Percentiles rank a stretch among this genome's conserved stretches.
Evolutionary conservation across 2,797 vertebrate genomes (phyloP).

Genomic region (Melanotaenia trifasciata): DNA sequence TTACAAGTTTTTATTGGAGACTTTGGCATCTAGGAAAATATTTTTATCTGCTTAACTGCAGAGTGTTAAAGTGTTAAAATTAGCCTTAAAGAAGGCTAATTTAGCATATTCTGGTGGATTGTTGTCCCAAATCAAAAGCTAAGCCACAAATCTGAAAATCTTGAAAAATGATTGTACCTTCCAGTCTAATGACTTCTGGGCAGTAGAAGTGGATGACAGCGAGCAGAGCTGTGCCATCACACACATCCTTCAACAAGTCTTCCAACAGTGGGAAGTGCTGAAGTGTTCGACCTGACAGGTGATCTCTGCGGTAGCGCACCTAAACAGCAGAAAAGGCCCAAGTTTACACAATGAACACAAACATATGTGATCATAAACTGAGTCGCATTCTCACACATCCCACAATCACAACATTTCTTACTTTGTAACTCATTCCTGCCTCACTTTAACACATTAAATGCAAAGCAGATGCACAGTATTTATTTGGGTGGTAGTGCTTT

Average conservation of each 20-base stretch:
- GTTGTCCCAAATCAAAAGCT: not conserved
- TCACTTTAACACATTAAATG: constrained; percentile 17
- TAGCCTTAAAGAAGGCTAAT: not conserved
- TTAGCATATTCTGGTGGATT: not conserved
- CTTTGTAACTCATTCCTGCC: constrained; percentile 1
- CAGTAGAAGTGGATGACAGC: constrained; percentile 95
- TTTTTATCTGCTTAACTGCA: not conserved
- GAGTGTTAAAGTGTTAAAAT: no score
- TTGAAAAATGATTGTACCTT: constrained; percentile 82
- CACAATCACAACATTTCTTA: constrained; percentile 20
- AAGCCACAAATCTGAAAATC: not conserved
- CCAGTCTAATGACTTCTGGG: constrained; percentile 92
- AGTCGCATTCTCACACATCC: constrained; percentile 17
- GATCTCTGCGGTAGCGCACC: constrained; percentile 96
- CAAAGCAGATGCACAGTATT: not conserved
- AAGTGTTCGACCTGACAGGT: constrained; percentile 87
- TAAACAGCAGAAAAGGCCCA: constrained; percentile 54
- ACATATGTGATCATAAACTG: not conserved
- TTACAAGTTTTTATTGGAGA: not conserved
- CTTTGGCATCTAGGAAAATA: not conserved
- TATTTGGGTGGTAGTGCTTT: not conserved
- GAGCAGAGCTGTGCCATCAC: constrained; percentile 90
- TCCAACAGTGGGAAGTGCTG: constrained; percentile 92
- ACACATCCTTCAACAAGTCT: constrained; percentile 91
- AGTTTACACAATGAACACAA: constrained; percentile 1